Percentiles rank a stretch among this genome's conserved stretches.
Conservation (phyloP, 2,888 invertebrate genomes). For the Pyrochroa serraticornis region DNA sequence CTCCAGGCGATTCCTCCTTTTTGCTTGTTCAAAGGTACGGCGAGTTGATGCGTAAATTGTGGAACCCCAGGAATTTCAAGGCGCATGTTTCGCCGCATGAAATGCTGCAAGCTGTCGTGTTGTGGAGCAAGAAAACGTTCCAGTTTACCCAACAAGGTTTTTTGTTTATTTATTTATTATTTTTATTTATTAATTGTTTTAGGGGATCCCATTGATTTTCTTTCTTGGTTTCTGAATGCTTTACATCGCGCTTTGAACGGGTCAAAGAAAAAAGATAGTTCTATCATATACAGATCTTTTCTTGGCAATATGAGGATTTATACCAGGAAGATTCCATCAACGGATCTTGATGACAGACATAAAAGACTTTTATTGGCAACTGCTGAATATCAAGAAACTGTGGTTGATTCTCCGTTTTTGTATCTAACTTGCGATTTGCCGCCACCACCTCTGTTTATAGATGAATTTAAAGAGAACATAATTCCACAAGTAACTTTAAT, state of each 20-base stretch:
- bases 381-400: slow-evolving; percentile 86
- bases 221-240: slow-evolving; percentile 98
- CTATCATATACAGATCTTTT: slow-evolving; percentile 94
- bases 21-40: slow-evolving; percentile 92
- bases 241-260: slow-evolving; percentile 94
- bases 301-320: slow-evolving; percentile 89
- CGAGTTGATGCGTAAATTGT: slow-evolving; percentile 93
- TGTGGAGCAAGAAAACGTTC: slow-evolving; percentile 96
- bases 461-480: slow-evolving; percentile 97
- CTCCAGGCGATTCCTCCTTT: slow-evolving; percentile 94
- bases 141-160: slow-evolving; percentile 97
- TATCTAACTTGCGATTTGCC: slow-evolving; percentile 98
- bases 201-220: slow-evolving; percentile 91
- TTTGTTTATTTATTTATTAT: not conserved
- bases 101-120: slow-evolving; percentile 97
- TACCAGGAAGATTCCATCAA: slow-evolving; percentile 90
- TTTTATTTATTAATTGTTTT: not conserved
- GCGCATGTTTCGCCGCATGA: slow-evolving; percentile 99
- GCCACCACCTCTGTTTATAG: slow-evolving; percentile 95
- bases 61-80: slow-evolving; percentile 99
- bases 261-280: slow-evolving; percentile 83
- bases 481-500: slow-evolving; percentile 85
- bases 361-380: slow-evolving; percentile 78
- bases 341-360: slow-evolving; percentile 89
- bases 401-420: slow-evolving; percentile 91